These are phyloP conservation scores for Leptopilina myrica DNA, from an alignment of 2,888 invertebrate species.

Conservation along the genomic window DNA sequence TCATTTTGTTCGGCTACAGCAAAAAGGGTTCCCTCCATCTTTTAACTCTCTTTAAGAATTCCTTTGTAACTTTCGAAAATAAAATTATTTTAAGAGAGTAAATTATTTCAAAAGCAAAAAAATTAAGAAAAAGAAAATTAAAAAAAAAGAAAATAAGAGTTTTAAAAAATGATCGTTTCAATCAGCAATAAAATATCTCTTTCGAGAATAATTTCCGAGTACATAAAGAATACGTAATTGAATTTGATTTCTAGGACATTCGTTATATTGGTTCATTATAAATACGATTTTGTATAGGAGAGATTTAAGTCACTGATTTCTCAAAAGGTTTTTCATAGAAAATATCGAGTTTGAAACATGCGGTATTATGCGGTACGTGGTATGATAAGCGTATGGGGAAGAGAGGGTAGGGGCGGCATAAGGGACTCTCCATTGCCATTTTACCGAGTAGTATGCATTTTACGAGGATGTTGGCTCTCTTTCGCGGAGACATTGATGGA, in stretches of 20 bases:
- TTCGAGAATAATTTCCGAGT: no score
- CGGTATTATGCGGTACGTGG: slow-evolving; percentile 56
- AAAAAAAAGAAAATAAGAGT: no score
- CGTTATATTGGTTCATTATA: slow-evolving; percentile 17
- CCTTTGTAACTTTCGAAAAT: background rate
- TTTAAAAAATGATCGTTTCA: background rate
- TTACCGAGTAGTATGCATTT: slow-evolving; percentile 66
- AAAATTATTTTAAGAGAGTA: background rate
- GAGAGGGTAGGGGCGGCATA: slow-evolving; percentile 46
- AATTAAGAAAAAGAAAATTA: no score
- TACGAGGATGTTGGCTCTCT: slow-evolving; percentile 69
- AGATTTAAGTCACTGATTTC: slow-evolving; percentile 50
- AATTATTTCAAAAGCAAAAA: no score
- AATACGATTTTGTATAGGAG: background rate
- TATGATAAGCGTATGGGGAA: slow-evolving; percentile 73
- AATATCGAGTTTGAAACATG: slow-evolving; percentile 45
- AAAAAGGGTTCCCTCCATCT: background rate
- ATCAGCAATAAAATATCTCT: background rate
- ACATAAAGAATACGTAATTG: background rate
- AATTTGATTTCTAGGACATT: slow-evolving; percentile 25
- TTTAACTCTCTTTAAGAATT: background rate
- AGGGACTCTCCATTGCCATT: slow-evolving; percentile 59
- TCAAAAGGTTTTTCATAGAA: slow-evolving; percentile 41
- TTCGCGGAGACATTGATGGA: slow-evolving; percentile 75
- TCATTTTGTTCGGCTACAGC: slow-evolving; percentile 69